Evolutionary conservation across 2,888 invertebrate species (phyloP).

Genomic region (Strigamia maritima): DNA sequence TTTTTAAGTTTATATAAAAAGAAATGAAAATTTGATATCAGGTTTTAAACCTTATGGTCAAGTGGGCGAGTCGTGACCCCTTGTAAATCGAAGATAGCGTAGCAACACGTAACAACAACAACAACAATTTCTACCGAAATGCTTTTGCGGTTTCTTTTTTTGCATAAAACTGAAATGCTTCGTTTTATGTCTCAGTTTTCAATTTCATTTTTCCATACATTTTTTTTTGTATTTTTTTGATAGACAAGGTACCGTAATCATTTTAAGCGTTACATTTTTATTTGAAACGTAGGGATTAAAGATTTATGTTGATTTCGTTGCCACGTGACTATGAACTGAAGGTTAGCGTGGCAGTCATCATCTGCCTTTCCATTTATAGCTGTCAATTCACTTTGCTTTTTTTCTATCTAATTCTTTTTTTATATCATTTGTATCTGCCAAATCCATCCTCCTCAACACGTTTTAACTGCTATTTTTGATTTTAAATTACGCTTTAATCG

Average conservation of each 20-base stretch:
- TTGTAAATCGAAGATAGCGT: background rate
- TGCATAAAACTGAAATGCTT: background rate
- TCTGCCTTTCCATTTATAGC: constrained; percentile 23
- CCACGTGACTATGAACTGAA: background rate
- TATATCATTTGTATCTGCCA: constrained; percentile 7
- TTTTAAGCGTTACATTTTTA: background rate
- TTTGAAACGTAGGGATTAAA: background rate
- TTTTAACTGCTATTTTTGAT: background rate
- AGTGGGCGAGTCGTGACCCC: background rate
- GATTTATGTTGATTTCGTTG: background rate
- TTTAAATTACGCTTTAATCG: background rate
- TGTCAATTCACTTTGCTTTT: constrained; percentile 7
- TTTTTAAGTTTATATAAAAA: background rate
- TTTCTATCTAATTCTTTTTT: background rate
- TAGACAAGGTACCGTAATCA: background rate
- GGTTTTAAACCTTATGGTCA: background rate
- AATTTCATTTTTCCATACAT: background rate
- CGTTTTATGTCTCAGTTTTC: background rate
- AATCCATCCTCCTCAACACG: background rate
- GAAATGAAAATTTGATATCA: background rate
- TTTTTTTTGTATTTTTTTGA: background rate
- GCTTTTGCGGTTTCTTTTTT: background rate
- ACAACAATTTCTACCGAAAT: background rate
- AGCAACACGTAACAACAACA: background rate
- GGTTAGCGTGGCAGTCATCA: constrained; percentile 4